Evolutionary conservation across 2,113 vertebrate genomes (phyloP).

Genomic region (Castor canadensis): DNA sequence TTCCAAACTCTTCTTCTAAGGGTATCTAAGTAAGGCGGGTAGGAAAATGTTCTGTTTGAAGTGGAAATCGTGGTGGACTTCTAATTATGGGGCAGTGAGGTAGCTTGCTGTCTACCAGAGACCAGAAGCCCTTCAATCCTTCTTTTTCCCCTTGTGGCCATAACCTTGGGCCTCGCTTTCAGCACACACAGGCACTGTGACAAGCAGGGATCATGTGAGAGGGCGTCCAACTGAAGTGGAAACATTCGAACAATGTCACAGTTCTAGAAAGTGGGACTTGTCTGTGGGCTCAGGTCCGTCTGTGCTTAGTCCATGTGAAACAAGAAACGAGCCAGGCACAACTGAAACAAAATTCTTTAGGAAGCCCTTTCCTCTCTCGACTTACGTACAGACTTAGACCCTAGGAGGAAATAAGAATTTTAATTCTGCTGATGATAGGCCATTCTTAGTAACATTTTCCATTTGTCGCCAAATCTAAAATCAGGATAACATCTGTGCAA

Average conservation of each 20-base stretch:
- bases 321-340: not conserved
- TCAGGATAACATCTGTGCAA: not conserved
- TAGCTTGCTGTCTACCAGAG: not conserved
- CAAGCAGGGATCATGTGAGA: not conserved
- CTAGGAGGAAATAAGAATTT: not conserved
- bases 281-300: not conserved
- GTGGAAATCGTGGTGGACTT: not conserved
- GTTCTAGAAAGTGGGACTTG: fast-evolving
- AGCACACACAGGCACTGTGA: not conserved
- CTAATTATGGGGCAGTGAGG: slow-evolving; percentile 46
- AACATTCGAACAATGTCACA: fast-evolving
- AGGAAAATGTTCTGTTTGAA: slow-evolving; percentile 48
- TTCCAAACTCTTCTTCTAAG: not conserved
- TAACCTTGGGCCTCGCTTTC: not conserved
- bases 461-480: not conserved
- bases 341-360: not conserved
- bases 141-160: not conserved
- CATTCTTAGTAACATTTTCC: not conserved
- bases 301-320: fast-evolving
- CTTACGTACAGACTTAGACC: not conserved
- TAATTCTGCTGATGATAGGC: not conserved
- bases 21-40: not conserved
- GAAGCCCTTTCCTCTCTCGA: not conserved
- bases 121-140: not conserved
- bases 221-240: not conserved